Evolutionary conservation across 2,797 vertebrate species (phyloP), one percentile per base, ranked within the genome.

Genomic region (Poeciliopsis paucimaculata): DNA sequence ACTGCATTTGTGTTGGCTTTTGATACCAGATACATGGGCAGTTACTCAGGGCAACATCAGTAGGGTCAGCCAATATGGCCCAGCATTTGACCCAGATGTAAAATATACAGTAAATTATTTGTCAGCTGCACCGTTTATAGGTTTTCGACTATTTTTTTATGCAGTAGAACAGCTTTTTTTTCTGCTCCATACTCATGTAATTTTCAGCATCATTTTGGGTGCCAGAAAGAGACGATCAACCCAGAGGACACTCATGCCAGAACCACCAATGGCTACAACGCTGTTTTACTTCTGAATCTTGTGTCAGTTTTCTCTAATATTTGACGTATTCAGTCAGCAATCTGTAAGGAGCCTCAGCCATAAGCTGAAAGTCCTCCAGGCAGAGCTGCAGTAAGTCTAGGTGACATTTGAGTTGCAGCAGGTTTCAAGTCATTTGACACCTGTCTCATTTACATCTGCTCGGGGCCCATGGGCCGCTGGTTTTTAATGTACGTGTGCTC

Each of bases 401-500:
- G 75, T 91, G 90, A 94, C 90, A 91, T 91, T 88, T 93, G 89
- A 89, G 85, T 86, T 71, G 79, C 60, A 74, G 76, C 85, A 81
- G 81, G 49, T 85, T 84, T 77, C 82, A 64, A 78, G 84, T 89
- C 86, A 88, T 89, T 87, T 73, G 88, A 92, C 93, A 89, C 88
- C 87, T 89, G 89, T 90, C 89, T 89, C 87, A 81, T 74, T 88
- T 90, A 89, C 93, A 92, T 93, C 93, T 93, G 91, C 82, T 88
- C 84, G 13, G 85, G 86, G 88, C 86, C 80, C 77, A 84, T 1
- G 82, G 84, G 82, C 79, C 23, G 28, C 86, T 79, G 86, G 72
- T 87, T 85, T 81, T 80, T 80, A 79, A 84, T 75, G 75, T 73
- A 79, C 60, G 86, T 51, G 26, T 79, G 80, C 80, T 76, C 9